Conservation (phyloP, 2,888 invertebrate genomes). For the Pyrocoelia pectoralis region DNA sequence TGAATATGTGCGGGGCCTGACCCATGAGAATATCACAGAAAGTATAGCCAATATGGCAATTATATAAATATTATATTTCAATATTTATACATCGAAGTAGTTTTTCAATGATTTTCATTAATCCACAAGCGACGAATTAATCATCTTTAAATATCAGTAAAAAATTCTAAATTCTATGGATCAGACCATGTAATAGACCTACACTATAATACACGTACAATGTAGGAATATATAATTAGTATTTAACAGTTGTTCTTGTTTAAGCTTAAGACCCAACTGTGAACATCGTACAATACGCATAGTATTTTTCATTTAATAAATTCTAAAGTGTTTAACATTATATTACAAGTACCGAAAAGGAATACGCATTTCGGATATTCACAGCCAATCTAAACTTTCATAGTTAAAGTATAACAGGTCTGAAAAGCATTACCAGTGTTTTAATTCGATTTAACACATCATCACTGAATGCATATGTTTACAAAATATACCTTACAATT, state of each 20-base stretch:
- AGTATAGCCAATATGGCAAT: conserved; percentile 50
- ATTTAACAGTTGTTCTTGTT: conserved; percentile 29
- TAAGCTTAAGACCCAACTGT: conserved; percentile 45
- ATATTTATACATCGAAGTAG: conserved; percentile 43
- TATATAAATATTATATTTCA: conserved; percentile 52
- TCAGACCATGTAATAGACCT: conserved; percentile 55
- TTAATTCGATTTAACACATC: conserved; percentile 18
- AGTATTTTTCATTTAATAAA: conserved; percentile 38
- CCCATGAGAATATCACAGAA: conserved; percentile 62
- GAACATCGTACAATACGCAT: conserved; percentile 44
- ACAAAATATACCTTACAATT: conserved; percentile 33
- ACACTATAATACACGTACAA: conserved; percentile 53
- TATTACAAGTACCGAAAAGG: conserved; percentile 46
- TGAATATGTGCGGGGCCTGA: conserved; percentile 54
- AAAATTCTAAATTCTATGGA: conserved; percentile 59
- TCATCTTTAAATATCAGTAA: conserved; percentile 44
- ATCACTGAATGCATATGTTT: conserved; percentile 24
- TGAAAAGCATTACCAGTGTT: conserved; percentile 28
- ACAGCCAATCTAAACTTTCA: conserved; percentile 34
- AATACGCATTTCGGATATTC: conserved; percentile 40
- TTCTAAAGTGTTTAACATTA: conserved; percentile 47
- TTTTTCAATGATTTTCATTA: conserved; percentile 42
- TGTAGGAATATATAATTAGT: conserved; percentile 47
- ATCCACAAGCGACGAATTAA: conserved; percentile 40
- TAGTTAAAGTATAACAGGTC: conserved; percentile 38